A percentile compares a stretch with the other conserved stretches of the same genome.
These are phyloP conservation scores for Catostylus mosaicus DNA, from an alignment of 30 jellyfish, hydroid and myxozoan genomes.

Conservation along the genomic window DNA sequence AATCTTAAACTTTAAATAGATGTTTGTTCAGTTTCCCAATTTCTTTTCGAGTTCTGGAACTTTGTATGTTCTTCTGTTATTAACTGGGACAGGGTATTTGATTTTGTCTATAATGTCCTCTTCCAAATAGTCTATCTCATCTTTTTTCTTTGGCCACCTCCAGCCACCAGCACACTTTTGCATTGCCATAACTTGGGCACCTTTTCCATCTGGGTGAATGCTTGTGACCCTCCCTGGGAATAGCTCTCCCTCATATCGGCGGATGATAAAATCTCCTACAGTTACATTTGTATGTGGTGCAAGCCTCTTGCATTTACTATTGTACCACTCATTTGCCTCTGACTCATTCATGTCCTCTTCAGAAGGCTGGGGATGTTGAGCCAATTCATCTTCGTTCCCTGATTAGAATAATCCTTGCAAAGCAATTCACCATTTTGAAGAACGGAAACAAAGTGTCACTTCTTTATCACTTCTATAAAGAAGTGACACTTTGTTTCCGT, in stretches of 20 bases:
- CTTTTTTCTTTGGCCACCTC: conserved; percentile 52
- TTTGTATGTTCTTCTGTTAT: conserved; percentile 60
- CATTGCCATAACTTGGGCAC: conserved; percentile 41
- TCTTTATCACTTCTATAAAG: too few relatives aligned
- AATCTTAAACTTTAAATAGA: too few relatives aligned
- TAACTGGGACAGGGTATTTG: conserved; percentile 50
- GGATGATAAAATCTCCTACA: conserved; percentile 23
- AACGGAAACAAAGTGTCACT: neutral
- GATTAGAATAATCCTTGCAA: neutral
- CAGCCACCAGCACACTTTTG: conserved; percentile 62
- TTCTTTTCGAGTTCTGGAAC: conserved; percentile 44
- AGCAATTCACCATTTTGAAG: neutral
- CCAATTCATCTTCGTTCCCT: neutral
- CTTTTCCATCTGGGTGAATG: conserved; percentile 30
- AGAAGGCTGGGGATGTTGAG: too few relatives aligned
- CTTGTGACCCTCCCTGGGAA: conserved; percentile 31
- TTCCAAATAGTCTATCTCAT: conserved; percentile 40
- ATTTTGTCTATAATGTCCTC: conserved; percentile 43
- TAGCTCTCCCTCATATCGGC: conserved; percentile 47
- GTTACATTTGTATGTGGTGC: conserved; percentile 12
- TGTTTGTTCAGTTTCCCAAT: conserved; percentile 37
- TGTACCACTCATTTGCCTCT: conserved; percentile 43
- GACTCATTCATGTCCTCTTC: too few relatives aligned
- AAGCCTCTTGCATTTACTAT: conserved; percentile 22
- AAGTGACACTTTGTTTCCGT: neutral